Conservation (phyloP, 2,113 vertebrate genomes). For the Corvus hawaiiensis region DNA sequence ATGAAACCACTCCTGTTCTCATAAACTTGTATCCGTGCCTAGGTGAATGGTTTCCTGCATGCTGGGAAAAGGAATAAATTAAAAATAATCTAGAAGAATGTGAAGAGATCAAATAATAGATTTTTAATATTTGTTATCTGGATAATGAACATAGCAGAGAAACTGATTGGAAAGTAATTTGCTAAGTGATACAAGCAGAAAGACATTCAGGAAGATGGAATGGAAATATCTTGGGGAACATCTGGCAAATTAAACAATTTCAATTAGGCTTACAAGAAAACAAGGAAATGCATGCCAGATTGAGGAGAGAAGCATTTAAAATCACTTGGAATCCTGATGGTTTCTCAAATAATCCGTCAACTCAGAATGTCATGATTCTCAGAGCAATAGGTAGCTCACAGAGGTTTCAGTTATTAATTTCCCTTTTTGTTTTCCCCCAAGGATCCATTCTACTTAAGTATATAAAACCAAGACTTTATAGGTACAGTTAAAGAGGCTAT, state of each 20-base stretch:
- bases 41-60: background rate
- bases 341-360: background rate
- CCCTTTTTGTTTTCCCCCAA: background rate
- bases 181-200: background rate
- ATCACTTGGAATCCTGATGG: background rate
- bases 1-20: background rate
- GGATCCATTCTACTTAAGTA: background rate
- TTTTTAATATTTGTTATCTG: background rate
- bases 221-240: background rate
- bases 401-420: background rate
- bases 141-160: background rate
- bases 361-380: background rate
- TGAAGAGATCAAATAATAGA: background rate
- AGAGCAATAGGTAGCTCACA: background rate
- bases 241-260: constrained; percentile 1
- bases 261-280: background rate
- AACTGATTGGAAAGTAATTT: background rate
- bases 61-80: background rate
- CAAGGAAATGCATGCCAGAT: background rate
- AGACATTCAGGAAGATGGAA: background rate
- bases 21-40: background rate
- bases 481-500: background rate
- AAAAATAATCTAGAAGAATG: background rate
- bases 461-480: background rate
- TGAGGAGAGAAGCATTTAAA: background rate